Conservation (phyloP, 2,797 vertebrate species). For the Taenioides sp. region DNA sequence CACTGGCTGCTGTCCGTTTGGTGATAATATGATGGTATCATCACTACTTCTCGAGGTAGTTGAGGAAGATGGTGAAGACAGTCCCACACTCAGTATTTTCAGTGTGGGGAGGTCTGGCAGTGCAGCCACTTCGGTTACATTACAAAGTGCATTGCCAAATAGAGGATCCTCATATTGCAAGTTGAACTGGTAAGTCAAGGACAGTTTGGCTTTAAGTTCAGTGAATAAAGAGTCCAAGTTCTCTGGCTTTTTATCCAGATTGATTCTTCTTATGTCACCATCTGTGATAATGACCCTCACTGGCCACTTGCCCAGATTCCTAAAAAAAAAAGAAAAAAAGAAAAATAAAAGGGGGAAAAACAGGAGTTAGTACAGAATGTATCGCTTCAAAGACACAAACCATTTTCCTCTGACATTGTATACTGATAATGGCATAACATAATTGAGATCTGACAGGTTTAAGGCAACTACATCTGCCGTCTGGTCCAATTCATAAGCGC, state of each 20-base stretch:
- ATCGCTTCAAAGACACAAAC: conserved; percentile 7
- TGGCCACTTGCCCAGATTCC: background rate
- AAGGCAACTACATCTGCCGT: no score
- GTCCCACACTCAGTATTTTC: background rate
- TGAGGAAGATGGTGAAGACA: background rate
- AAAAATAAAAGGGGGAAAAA: no score
- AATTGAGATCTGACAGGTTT: background rate
- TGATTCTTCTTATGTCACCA: conserved; percentile 7
- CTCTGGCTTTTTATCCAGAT: background rate
- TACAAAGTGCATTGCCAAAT: background rate
- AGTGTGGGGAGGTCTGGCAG: conserved; percentile 3
- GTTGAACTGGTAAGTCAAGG: background rate
- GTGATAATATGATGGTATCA: background rate
- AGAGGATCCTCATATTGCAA: conserved; percentile 4
- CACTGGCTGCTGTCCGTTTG: background rate
- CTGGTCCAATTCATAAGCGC: no score
- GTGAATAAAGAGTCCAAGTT: background rate
- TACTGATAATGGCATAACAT: conserved; percentile 8
- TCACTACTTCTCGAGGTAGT: background rate
- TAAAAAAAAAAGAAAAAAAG: background rate
- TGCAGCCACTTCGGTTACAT: conserved; percentile 7
- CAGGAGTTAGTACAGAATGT: background rate
- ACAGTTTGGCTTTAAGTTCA: background rate
- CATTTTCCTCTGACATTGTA: background rate
- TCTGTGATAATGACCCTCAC: background rate